phyloP scores from a whole-genome alignment of 1,140 invertebrate genomes.

The Aphelinus certus region DNA sequence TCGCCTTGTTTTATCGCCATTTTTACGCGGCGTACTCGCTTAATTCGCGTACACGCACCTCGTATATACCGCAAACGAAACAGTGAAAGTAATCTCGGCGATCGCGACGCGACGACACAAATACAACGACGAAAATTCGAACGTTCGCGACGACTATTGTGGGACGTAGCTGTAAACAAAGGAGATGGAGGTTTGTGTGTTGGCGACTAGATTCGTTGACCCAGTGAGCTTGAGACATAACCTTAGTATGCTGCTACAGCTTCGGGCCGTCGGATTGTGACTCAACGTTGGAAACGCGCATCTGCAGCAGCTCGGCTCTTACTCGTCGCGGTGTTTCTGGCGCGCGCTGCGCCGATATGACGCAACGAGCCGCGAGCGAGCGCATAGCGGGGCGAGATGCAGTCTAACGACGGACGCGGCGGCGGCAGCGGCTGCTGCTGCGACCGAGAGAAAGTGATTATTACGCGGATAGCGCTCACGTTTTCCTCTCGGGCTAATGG shows the following conservation, averaged over 20 bases:
- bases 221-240: slow-evolving; percentile 65
- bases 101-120: slow-evolving; percentile 56
- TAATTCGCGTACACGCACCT: too few species aligned
- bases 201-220: slow-evolving; percentile 49
- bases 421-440: slow-evolving; percentile 48
- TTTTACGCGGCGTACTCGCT: too few species aligned
- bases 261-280: slow-evolving; percentile 46
- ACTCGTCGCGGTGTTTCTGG: not conserved
- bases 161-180: not conserved
- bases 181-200: not conserved
- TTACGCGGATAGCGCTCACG: slow-evolving; percentile 52
- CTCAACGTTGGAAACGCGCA: slow-evolving; percentile 49
- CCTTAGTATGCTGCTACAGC: slow-evolving; percentile 53
- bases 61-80: too few species aligned
- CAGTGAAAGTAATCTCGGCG: too few species aligned
- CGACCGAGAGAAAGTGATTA: slow-evolving; percentile 63
- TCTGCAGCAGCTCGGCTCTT: not conserved
- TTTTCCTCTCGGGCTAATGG: slow-evolving; percentile 57
- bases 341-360: slow-evolving; percentile 45
- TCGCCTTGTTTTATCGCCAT: too few species aligned
- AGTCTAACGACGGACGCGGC: not conserved
- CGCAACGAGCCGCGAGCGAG: slow-evolving; percentile 47
- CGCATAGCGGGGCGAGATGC: too few species aligned
- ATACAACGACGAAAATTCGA: slow-evolving; percentile 45
- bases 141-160: not conserved